These are phyloP conservation scores for Rhabdophis nuchalis DNA, from an alignment of 2,797 vertebrate genomes.

Conservation along the genomic window DNA sequence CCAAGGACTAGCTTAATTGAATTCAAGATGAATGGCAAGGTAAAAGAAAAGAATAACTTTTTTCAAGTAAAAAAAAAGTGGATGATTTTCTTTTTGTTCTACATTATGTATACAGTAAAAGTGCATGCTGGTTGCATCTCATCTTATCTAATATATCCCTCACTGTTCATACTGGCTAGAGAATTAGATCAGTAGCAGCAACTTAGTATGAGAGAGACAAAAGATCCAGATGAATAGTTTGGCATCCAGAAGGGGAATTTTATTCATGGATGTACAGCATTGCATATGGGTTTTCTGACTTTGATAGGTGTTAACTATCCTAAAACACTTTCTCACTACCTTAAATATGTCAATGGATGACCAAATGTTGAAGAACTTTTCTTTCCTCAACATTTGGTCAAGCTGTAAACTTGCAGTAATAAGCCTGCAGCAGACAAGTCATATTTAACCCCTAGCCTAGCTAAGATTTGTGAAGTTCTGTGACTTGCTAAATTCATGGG, in stretches of 20 bases:
- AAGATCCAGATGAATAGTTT: not conserved
- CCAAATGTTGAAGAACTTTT: not conserved
- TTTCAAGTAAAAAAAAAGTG: not conserved
- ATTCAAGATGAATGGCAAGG: slow-evolving; percentile 28
- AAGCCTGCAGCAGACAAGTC: not conserved
- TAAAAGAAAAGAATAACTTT: slow-evolving; percentile 33
- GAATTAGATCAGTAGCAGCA: not conserved
- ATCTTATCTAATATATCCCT: not conserved
- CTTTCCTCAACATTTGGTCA: too few species aligned
- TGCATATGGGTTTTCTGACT: not conserved
- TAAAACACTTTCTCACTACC: not conserved
- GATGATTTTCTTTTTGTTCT: not conserved
- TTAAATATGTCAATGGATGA: not conserved
- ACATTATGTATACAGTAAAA: not conserved
- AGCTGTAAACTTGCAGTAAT: not conserved
- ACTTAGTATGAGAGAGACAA: not conserved
- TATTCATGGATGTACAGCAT: not conserved
- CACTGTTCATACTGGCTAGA: not conserved
- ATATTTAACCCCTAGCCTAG: not conserved
- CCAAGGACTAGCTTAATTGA: slow-evolving; percentile 53
- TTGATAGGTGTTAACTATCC: not conserved
- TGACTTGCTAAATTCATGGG: not conserved
- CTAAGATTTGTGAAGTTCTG: not conserved
- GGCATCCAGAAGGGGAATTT: not conserved
- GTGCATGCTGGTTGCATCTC: not conserved